These are phyloP conservation scores for Tauraco hartlaubi DNA, from an alignment of 2,797 vertebrate genomes.

Conservation along the genomic window DNA sequence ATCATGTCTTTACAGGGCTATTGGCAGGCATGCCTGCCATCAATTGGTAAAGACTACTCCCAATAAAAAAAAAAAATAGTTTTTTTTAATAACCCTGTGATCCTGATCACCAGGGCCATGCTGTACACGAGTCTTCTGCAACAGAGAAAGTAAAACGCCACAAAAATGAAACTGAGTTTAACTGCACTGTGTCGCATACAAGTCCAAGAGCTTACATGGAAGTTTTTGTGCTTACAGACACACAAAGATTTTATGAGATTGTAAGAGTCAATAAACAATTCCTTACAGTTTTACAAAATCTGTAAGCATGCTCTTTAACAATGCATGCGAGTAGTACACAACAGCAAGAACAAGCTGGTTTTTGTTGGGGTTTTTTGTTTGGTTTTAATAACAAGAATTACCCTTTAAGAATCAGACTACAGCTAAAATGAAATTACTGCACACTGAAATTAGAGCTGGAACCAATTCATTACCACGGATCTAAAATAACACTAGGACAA, in stretches of 20 bases:
- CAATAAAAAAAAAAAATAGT: not conserved
- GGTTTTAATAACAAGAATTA: not conserved
- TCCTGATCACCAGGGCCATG: not conserved
- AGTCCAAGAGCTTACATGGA: not conserved
- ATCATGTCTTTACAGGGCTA: not conserved
- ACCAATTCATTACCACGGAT: not conserved
- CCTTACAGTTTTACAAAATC: not conserved
- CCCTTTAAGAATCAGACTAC: not conserved
- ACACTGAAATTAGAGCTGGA: not conserved
- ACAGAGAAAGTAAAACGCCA: not conserved
- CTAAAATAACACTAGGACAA: not conserved
- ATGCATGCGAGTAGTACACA: not conserved
- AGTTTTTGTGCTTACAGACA: not conserved
- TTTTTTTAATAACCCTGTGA: not conserved
- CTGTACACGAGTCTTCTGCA: accelerated
- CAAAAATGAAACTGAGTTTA: not conserved
- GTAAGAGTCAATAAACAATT: not conserved
- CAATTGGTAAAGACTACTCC: accelerated
- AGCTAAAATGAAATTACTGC: not conserved
- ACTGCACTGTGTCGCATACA: not conserved
- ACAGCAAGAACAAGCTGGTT: not conserved
- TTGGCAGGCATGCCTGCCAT: not conserved
- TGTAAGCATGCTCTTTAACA: not conserved
- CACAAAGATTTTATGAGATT: not conserved
- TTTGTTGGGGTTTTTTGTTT: not conserved